Evolutionary conservation across 2,888 invertebrate species (phyloP).

Genomic region (Ophion obscuratus): DNA sequence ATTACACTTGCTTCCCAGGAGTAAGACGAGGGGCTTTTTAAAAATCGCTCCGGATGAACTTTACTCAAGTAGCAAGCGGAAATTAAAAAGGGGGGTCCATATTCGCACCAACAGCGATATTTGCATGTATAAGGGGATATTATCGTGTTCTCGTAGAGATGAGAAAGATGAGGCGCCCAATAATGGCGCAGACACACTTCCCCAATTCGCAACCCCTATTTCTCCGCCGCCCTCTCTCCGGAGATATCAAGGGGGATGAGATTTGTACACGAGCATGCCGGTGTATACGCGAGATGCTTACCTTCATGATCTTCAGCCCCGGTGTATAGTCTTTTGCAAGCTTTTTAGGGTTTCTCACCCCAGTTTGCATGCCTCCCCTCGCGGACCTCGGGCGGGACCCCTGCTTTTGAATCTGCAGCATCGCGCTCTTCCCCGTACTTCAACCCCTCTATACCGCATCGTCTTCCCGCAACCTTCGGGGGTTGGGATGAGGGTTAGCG

Average conservation of each 20-base stretch:
- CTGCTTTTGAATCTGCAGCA: conserved; percentile 5
- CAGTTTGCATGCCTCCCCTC: conserved; percentile 9
- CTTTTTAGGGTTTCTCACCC: conserved; percentile 28
- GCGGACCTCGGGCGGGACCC: too few relatives aligned
- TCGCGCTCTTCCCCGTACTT: conserved; percentile 1
- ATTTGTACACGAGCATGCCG: conserved; percentile 8
- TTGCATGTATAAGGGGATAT: conserved; percentile 35
- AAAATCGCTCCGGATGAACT: too few relatives aligned
- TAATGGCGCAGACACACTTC: conserved; percentile 56
- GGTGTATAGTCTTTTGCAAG: conserved; percentile 25
- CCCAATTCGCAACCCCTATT: conserved; percentile 39
- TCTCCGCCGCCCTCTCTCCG: conserved; percentile 12
- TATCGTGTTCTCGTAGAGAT: conserved; percentile 57
- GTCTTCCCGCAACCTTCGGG: background rate
- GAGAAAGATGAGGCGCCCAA: conserved; percentile 52
- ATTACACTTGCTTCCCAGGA: too few relatives aligned
- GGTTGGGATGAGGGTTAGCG: background rate
- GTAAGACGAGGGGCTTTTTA: background rate
- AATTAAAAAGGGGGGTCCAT: background rate
- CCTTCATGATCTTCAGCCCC: conserved; percentile 43
- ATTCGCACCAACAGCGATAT: background rate
- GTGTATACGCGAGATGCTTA: conserved; percentile 35
- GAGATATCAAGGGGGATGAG: conserved; percentile 2
- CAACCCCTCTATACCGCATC: conserved; percentile 2
- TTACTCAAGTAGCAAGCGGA: background rate